These are phyloP conservation scores for Latrodectus hesperus DNA, from an alignment of 2,888 invertebrate genomes.

Conservation along the genomic window DNA sequence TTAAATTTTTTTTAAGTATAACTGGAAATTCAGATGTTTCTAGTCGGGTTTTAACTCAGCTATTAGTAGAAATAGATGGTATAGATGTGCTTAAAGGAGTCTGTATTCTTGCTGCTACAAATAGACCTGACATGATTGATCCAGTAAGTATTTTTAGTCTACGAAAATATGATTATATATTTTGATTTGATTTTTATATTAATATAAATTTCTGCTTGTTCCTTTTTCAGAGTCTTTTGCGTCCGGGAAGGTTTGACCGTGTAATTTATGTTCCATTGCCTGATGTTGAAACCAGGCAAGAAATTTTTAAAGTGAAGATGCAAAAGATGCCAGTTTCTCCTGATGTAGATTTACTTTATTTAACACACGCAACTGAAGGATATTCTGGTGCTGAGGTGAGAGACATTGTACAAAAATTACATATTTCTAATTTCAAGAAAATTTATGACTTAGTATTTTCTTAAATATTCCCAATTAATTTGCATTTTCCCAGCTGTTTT, in stretches of 20 bases:
- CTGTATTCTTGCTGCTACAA: slow-evolving; percentile 95
- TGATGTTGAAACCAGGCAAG: slow-evolving; percentile 84
- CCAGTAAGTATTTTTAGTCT: slow-evolving; percentile 77
- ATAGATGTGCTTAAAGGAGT: slow-evolving; percentile 88
- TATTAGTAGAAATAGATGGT: slow-evolving; percentile 96
- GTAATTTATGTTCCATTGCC: slow-evolving; percentile 82
- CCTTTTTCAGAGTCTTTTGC: slow-evolving; percentile 54
- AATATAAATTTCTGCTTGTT: not conserved
- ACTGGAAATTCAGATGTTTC: slow-evolving; percentile 84
- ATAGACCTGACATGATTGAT: slow-evolving; percentile 96
- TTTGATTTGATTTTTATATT: not conserved
- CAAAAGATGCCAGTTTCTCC: slow-evolving; percentile 82
- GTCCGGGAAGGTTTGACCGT: slow-evolving; percentile 66
- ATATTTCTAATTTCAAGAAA: no score
- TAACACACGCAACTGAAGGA: slow-evolving; percentile 83
- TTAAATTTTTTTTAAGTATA: slow-evolving; percentile 17
- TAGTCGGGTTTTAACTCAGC: slow-evolving; percentile 92
- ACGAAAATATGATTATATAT: not conserved
- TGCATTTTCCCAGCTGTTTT: no score
- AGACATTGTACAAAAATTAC: not conserved
- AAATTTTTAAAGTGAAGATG: slow-evolving; percentile 88
- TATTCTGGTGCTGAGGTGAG: slow-evolving; percentile 93
- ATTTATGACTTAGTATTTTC: no score
- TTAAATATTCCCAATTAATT: no score
- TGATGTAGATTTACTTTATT: slow-evolving; percentile 81